Evolutionary conservation across 92 coral and sea anemone species (phyloP).

Genomic region (Epizoanthus fatuus): DNA sequence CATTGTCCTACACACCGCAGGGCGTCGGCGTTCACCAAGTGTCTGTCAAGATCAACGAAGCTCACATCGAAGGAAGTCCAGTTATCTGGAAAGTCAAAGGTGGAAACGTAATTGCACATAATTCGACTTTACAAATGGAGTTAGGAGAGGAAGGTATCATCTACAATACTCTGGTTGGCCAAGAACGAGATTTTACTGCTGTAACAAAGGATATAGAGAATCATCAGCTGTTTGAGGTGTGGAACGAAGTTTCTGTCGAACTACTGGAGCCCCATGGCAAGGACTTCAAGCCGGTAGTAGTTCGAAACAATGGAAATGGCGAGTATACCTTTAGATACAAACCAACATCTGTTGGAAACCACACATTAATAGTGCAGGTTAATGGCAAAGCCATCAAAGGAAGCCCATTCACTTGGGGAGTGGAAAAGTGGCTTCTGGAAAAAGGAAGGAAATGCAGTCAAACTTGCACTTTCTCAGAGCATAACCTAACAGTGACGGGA

Average conservation of each 20-base stretch:
- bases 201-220: constrained; percentile 30
- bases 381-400: constrained; percentile 34
- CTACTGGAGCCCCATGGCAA: not conserved
- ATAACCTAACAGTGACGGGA: not conserved
- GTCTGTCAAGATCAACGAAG: not conserved
- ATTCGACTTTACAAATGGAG: constrained; percentile 44
- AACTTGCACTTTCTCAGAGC: not conserved
- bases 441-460: not conserved
- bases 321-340: constrained; percentile 31
- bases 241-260: constrained; percentile 17
- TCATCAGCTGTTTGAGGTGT: not conserved
- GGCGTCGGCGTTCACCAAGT: not conserved
- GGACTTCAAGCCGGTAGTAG: not conserved
- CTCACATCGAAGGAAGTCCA: constrained; percentile 13
- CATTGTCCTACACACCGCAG: not conserved
- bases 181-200: constrained; percentile 39
- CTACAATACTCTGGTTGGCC: constrained; percentile 58
- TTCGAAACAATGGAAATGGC: constrained; percentile 47
- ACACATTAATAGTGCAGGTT: constrained; percentile 31
- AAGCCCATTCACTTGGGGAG: constrained; percentile 7
- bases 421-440: constrained; percentile 4
- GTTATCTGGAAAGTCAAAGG: constrained; percentile 26
- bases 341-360: constrained; percentile 34
- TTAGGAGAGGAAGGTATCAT: constrained; percentile 47
- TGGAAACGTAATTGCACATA: constrained; percentile 24